Percentiles rank a stretch among this genome's conserved stretches.
These are phyloP conservation scores for Coregonus suidteri DNA, from an alignment of 2,797 vertebrate genomes.

Conservation along the genomic window DNA sequence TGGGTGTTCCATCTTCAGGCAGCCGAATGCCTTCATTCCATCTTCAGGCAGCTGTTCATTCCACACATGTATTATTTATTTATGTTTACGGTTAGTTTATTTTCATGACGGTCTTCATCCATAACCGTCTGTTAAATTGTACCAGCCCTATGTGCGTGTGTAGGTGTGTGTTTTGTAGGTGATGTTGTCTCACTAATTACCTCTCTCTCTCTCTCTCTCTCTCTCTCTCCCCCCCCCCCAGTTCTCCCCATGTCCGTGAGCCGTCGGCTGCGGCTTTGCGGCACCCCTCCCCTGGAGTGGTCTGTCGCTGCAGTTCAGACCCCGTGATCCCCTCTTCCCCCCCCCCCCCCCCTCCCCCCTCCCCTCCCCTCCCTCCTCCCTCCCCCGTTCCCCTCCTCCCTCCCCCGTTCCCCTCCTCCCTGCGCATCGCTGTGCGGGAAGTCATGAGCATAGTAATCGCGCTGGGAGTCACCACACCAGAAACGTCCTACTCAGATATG, in stretches of 20 bases:
- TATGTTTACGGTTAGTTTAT: not conserved
- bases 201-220: not conserved
- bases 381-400: slow-evolving; percentile 78
- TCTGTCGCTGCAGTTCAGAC: slow-evolving; percentile 87
- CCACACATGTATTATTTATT: no score
- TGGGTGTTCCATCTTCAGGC: no score
- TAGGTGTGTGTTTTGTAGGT: not conserved
- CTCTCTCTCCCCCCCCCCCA: slow-evolving; percentile 44
- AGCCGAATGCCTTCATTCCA: no score
- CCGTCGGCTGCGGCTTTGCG: slow-evolving; percentile 89
- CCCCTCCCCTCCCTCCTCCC: slow-evolving; percentile 76
- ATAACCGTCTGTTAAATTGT: no score
- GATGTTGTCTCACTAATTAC: slow-evolving; percentile 1
- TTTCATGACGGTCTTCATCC: no score
- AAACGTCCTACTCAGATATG: slow-evolving; percentile 99
- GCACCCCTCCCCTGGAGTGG: slow-evolving; percentile 91
- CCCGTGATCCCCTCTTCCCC: slow-evolving; percentile 84
- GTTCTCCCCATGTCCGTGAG: slow-evolving; percentile 94
- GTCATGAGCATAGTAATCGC: slow-evolving; percentile 99
- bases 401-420: slow-evolving; percentile 76
- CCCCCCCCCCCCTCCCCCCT: slow-evolving; percentile 68
- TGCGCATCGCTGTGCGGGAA: slow-evolving; percentile 89
- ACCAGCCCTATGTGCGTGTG: not conserved
- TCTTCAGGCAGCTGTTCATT: no score
- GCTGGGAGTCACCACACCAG: slow-evolving; percentile 99